Evolutionary conservation across 2,113 vertebrate genomes (phyloP).

Genomic region (Brachypodius melanocephalos): DNA sequence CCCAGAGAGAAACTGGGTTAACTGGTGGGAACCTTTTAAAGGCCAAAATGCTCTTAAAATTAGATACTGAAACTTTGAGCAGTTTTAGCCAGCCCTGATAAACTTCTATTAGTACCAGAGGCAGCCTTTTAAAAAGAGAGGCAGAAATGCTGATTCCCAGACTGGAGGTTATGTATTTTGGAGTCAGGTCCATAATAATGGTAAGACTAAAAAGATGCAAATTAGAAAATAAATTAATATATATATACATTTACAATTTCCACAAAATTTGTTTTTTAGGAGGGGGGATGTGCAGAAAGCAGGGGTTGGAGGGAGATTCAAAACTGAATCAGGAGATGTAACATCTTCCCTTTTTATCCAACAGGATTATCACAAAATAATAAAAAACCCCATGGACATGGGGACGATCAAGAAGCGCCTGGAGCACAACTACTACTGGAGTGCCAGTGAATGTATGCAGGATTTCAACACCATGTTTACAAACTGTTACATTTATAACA

Average conservation of each 20-base stretch:
- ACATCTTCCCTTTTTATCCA: neutral
- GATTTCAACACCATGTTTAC: conserved; percentile 99
- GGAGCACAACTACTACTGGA: conserved; percentile 94
- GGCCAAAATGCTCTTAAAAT: neutral
- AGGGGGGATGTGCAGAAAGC: neutral
- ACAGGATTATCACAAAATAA: conserved; percentile 96
- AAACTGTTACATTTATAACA: conserved; percentile 98
- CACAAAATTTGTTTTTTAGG: neutral
- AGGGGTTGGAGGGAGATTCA: neutral
- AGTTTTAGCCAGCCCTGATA: neutral
- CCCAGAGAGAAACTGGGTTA: neutral
- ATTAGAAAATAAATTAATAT: neutral
- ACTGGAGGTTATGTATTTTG: neutral
- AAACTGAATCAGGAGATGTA: neutral
- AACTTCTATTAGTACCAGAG: neutral
- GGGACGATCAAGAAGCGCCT: conserved; percentile 95
- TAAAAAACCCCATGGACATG: conserved; percentile 97
- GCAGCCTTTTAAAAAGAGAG: neutral
- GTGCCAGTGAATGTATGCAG: conserved; percentile 93
- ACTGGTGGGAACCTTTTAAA: neutral
- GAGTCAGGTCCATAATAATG: neutral
- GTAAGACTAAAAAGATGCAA: neutral
- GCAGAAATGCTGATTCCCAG: neutral
- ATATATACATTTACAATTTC: neutral
- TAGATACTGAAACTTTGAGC: neutral